A percentile compares a stretch with the other conserved stretches of the same genome.
Conservation (phyloP, 2,888 invertebrate genomes). For the Tineola bisselliella region DNA sequence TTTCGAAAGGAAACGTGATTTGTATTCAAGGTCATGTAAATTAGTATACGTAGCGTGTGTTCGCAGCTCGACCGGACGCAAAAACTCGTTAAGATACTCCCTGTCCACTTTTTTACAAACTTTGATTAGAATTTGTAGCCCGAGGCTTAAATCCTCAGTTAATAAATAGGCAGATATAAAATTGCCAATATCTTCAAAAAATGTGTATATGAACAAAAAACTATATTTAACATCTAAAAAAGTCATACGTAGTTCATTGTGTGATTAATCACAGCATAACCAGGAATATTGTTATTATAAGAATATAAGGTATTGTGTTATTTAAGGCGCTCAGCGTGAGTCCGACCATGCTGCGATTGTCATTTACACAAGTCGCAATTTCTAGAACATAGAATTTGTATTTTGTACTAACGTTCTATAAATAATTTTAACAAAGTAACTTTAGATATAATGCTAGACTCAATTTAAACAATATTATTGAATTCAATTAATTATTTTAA, state of each 20-base stretch:
- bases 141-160: constrained; percentile 20
- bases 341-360: neutral
- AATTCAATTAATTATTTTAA: no score
- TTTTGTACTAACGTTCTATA: neutral
- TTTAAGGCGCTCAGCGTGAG: constrained; percentile 3
- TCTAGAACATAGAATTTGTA: neutral
- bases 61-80: constrained; percentile 58
- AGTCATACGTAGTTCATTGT: no score
- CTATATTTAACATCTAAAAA: no score
- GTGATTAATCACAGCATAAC: no score
- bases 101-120: constrained; percentile 48
- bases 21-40: constrained; percentile 56
- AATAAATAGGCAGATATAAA: neutral
- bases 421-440: no score
- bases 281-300: no score
- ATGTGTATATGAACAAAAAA: no score
- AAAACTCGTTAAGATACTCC: constrained; percentile 57
- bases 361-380: neutral
- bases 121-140: constrained; percentile 40
- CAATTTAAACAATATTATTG: no score
- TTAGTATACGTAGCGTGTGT: constrained; percentile 62
- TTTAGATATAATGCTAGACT: no score
- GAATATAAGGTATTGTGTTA: neutral
- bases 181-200: neutral
- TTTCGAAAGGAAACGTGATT: constrained; percentile 68